Evolutionary conservation across 1,140 invertebrate species (phyloP), one percentile per base, ranked within the genome.

Genomic region (Pollicipes pollicipes): DNA sequence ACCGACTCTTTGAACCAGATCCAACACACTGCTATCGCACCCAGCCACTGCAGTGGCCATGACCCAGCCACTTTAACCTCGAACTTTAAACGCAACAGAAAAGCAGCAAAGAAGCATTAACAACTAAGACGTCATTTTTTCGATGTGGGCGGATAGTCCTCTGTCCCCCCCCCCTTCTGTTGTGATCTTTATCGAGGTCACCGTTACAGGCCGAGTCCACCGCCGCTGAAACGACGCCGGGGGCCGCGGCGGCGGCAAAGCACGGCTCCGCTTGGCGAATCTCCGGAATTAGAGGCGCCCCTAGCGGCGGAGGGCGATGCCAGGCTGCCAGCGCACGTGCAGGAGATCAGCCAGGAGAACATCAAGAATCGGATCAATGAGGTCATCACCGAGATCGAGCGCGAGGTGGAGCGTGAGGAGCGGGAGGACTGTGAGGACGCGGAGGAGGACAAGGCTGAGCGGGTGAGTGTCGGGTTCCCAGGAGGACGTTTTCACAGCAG

Each of bases 361-460:
- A 83, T 85, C 68, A 85, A 83, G 73, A 83, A 82, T 72, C 80
- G 82, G 26, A 77, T 85, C 35, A 83, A 84, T 71, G 83, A 85
- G 74, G 85, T 85, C 69, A 85, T 85, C 73, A 84, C 82, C 6
- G 84, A 85, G 76, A 83, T 85, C 75, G 84, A 85, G 76, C 78
- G 78, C 35, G 83, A 81, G 74, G 83, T 83, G 37, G 37, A 72
- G 17, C 71, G 72, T 21, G 75, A 76, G 66, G 71, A 75, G 28
- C 68, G 70, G 26, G 66, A 73, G 32, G 74, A 75, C 28, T 29
- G 8, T 28, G 70, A 71, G 63, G 71, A 68, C 30, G 74, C 75
- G 70, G 70, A 70, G 32, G 69, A 69, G 58, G 72, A 75, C 58
- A 74, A 76, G 26, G 68, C 72, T 58, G 66, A 73, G 70, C 4